Base-by-base conservation (phyloP, 2,888 invertebrate species). In the Melitaea athalia region DNA sequence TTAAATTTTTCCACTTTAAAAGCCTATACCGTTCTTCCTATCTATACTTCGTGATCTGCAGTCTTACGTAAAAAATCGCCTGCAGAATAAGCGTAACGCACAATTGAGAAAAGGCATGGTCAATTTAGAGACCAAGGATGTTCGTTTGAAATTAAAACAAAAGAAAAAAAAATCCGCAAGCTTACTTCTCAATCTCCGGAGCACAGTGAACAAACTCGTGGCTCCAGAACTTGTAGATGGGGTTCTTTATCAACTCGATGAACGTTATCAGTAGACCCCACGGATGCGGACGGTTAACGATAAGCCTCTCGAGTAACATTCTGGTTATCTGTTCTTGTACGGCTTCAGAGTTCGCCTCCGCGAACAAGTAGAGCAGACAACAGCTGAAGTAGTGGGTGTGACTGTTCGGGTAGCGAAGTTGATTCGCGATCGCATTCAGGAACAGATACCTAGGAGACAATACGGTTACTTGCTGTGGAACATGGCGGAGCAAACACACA, bases 331-430 rank as follows among this genome's bases (percentile, higher is more conserved):
- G 99, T 88, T 99, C 99, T 79, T 99, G 99, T 71, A 99, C 98
- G 7, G 98, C 98, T 88, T 99, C 98, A 0, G 98, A 96, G 84
- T 99, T 99, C 8, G 99, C 99, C 87, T 99, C 99, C 59, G 98
- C 98, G 91, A 99, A 99, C 78, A 99, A 93, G 88, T 99, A 99
- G 73, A 99, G 94, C 63, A 99, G 94, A 49, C 98, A 98, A 87
- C 99, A 99, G 82, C 99, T 99, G 94, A 99, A 99, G 93, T 99
- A 99, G 93, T 99, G 99, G 24, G 99, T 99, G 92, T 99, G 99
- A 83, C 98, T 99, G 91, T 99, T 99, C 12, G 99, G 99, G 91
- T 99, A 99, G 33, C 99, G 95, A 80, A 99, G 93, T 85, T 99
- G 99, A 91, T 99, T 99, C 61, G 99, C 99, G 76, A 99, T 98